Percentiles rank a stretch among this genome's conserved stretches.
Conservation (phyloP, 2,113 vertebrate species). For the Athene cunicularia region DNA sequence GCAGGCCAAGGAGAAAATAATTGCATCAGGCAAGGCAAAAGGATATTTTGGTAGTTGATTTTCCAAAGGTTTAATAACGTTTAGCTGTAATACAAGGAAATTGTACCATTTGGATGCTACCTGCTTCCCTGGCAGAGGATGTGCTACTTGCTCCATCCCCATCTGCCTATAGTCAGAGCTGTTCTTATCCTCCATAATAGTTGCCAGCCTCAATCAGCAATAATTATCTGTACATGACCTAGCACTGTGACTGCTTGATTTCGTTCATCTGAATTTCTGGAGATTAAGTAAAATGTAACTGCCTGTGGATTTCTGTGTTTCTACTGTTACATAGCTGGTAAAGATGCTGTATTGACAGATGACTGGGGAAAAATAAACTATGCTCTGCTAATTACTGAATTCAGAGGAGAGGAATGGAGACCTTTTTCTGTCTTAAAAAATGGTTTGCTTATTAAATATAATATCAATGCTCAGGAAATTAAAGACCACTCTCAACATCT, state of each 20-base stretch:
- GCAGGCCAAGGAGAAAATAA: neutral
- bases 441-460: neutral
- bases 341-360: neutral
- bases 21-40: neutral
- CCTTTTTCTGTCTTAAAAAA: neutral
- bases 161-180: neutral
- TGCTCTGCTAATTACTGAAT: neutral
- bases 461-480: neutral
- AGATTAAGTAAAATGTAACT: neutral
- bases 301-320: neutral
- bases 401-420: neutral
- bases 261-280: neutral
- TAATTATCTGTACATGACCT: neutral
- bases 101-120: neutral
- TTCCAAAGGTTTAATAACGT: neutral
- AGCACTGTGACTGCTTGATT: neutral
- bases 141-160: neutral
- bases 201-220: neutral
- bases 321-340: fast-evolving
- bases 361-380: neutral
- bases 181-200: neutral
- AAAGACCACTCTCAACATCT: neutral
- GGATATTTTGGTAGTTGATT: neutral
- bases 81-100: neutral
- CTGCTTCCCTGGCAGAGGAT: neutral